phyloP scores from a whole-genome alignment of 2,113 vertebrate species.

The Henicopernis longicauda region DNA sequence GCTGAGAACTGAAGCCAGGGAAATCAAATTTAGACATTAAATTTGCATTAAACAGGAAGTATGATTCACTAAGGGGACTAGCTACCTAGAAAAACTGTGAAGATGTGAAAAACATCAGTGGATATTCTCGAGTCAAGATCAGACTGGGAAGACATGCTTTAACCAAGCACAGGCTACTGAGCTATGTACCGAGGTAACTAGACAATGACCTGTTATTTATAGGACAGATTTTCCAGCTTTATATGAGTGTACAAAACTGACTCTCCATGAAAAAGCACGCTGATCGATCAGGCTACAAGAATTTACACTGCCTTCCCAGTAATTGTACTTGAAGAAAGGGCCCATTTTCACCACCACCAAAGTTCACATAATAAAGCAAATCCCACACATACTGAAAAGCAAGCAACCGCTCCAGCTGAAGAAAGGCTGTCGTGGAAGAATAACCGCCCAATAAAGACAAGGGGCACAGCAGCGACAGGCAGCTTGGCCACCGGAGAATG shows the following conservation, averaged over 20 bases:
- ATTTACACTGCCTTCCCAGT: not conserved
- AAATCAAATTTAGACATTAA: not conserved
- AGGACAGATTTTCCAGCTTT: not conserved
- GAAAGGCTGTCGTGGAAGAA: not conserved
- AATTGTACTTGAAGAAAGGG: not conserved
- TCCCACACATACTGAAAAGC: not conserved
- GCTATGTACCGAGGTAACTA: not conserved
- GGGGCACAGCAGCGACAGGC: fast-evolving
- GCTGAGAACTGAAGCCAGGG: not conserved
- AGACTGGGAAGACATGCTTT: not conserved
- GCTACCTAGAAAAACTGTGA: not conserved
- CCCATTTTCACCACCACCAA: not conserved
- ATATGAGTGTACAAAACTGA: not conserved
- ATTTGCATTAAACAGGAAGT: not conserved
- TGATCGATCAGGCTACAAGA: not conserved
- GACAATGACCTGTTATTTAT: not conserved
- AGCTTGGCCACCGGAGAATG: fast-evolving
- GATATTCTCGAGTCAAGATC: not conserved
- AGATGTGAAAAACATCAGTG: not conserved
- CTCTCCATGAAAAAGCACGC: not conserved
- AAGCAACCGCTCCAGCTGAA: not conserved
- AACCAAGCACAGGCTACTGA: not conserved
- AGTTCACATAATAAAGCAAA: not conserved
- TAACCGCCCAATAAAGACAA: not conserved
- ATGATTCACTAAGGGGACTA: not conserved